Conservation (phyloP, 2,113 vertebrate genomes). For the Malurus alboscapulatus region DNA sequence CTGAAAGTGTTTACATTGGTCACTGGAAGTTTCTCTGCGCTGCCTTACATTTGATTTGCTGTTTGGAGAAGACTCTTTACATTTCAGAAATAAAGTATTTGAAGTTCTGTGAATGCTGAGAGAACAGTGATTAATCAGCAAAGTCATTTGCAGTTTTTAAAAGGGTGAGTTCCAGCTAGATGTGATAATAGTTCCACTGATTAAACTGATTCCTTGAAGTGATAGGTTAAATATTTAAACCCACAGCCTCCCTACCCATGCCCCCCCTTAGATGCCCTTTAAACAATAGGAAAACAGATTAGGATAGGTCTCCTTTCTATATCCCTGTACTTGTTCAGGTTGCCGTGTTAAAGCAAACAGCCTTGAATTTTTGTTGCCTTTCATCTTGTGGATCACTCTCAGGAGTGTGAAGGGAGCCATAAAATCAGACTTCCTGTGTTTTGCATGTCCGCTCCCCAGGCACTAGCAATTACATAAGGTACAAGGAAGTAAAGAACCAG, state of each 20-base stretch:
- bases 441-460: neutral
- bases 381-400: neutral
- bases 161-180: neutral
- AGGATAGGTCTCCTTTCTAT: neutral
- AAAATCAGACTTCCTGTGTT: neutral
- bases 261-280: neutral
- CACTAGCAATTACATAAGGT: neutral
- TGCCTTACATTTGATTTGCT: conserved; percentile 47
- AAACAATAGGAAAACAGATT: neutral
- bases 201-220: neutral
- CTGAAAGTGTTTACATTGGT: conserved; percentile 35
- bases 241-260: neutral
- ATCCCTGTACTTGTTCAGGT: neutral
- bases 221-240: neutral
- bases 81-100: conserved; percentile 45
- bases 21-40: conserved; percentile 37
- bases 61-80: conserved; percentile 22
- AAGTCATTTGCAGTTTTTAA: conserved; percentile 3
- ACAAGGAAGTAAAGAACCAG: neutral
- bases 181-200: neutral
- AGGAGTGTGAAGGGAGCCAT: neutral
- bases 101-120: conserved; percentile 34
- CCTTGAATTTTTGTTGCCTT: neutral
- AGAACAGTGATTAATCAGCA: neutral
- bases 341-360: neutral